These are phyloP conservation scores for Drosophila asahinai DNA, from an alignment of 1,140 invertebrate genomes.

Conservation along the genomic window DNA sequence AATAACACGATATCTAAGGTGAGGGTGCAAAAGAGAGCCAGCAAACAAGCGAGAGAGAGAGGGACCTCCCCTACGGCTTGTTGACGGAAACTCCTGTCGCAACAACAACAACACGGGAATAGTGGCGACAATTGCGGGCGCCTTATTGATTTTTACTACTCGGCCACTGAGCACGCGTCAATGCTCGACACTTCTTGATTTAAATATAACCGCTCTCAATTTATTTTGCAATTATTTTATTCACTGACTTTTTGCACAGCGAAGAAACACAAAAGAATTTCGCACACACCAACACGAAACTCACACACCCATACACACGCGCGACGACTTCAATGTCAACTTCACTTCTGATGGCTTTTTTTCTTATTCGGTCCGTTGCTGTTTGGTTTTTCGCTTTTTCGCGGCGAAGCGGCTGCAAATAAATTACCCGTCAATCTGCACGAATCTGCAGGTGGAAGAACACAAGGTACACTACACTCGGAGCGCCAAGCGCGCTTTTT, in stretches of 20 bases:
- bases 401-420: conserved; percentile 8
- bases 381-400: not conserved
- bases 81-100: conserved; percentile 71
- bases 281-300: conserved; percentile 43
- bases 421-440: conserved; percentile 44
- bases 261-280: conserved; percentile 73
- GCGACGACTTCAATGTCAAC: conserved; percentile 73
- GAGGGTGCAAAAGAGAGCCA: conserved; percentile 19
- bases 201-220: conserved; percentile 6
- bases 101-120: conserved; percentile 32
- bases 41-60: not conserved
- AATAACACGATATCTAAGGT: conserved; percentile 9
- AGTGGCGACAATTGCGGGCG: conserved; percentile 56
- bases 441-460: conserved; percentile 12
- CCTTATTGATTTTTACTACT: conserved; percentile 73
- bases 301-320: conserved; percentile 22
- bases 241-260: conserved; percentile 38
- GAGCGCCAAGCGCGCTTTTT: conserved; percentile 36
- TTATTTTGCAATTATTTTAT: conserved; percentile 62
- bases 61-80: conserved; percentile 38
- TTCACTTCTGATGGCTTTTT: conserved; percentile 34
- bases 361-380: not conserved
- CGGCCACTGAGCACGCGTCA: conserved; percentile 22
- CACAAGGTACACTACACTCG: not conserved
- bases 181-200: conserved; percentile 9